Conservation (phyloP, 2,888 invertebrate species). For the Tachina fera region DNA sequence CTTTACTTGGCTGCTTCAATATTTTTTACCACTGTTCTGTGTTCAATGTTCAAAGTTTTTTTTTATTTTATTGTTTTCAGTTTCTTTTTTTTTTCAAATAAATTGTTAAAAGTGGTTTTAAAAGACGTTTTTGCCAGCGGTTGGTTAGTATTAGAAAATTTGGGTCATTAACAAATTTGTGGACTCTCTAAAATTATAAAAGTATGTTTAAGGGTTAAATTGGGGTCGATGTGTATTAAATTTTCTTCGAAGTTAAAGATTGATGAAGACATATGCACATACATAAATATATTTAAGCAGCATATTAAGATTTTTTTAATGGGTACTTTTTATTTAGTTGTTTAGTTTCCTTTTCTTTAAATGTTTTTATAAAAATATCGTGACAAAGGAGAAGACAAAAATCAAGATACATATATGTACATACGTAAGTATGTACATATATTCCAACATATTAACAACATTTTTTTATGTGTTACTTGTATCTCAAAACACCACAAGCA, state of each 20-base stretch:
- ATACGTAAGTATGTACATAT: no score
- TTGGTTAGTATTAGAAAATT: conserved; percentile 3
- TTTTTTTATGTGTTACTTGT: no score
- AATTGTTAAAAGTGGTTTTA: conserved; percentile 1
- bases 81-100: conserved; percentile 24
- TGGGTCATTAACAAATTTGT: conserved; percentile 54
- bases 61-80: conserved; percentile 15
- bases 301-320: not conserved
- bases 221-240: not conserved
- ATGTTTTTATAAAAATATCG: no score
- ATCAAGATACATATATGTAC: no score
- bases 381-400: no score
- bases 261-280: conserved; percentile 2
- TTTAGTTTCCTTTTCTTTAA: not conserved
- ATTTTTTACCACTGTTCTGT: conserved; percentile 2
- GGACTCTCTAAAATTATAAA: not conserved
- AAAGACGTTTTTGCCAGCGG: not conserved
- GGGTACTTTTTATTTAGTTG: not conserved
- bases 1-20: conserved; percentile 1
- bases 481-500: no score
- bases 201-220: conserved; percentile 58
- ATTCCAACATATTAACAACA: no score
- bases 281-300: not conserved
- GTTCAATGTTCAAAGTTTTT: not conserved
- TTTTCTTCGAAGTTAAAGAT: conserved; percentile 2